A percentile compares a stretch with the other conserved stretches of the same genome.
These are phyloP conservation scores for Lacerta bilineata DNA, from an alignment of 2,797 vertebrate species.

Conservation along the genomic window DNA sequence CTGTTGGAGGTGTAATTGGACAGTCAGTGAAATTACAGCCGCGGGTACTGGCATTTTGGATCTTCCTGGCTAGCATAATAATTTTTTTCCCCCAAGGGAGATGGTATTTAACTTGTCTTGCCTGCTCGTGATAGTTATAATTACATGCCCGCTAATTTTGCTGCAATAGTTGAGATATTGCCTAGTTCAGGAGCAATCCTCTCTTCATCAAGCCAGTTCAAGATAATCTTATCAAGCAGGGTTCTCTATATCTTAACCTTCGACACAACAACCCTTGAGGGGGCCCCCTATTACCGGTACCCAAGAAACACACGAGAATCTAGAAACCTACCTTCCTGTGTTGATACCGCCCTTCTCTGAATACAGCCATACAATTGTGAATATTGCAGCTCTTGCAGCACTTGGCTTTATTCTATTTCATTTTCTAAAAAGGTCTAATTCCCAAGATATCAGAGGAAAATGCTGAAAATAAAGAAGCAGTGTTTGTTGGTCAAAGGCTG, in stretches of 20 bases:
- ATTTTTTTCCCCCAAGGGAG: constrained; percentile 75
- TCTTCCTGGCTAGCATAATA: constrained; percentile 77
- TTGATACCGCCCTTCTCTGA: neutral
- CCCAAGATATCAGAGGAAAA: too few species aligned
- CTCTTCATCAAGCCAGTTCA: neutral
- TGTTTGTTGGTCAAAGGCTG: too few species aligned
- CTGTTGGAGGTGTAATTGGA: constrained; percentile 72
- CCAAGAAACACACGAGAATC: neutral
- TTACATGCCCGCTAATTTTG: constrained; percentile 73
- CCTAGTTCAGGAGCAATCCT: constrained; percentile 48
- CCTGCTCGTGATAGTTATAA: constrained; percentile 76
- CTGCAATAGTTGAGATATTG: constrained; percentile 39
- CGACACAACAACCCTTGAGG: neutral
- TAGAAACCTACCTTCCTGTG: too few species aligned
- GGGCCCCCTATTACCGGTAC: neutral
- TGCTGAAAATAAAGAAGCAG: neutral
- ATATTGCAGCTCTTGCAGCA: neutral
- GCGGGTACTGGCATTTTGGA: constrained; percentile 76
- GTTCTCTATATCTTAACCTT: neutral
- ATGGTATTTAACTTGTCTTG: constrained; percentile 81
- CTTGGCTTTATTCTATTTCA: neutral
- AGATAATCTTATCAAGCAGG: too few species aligned
- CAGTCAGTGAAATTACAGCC: constrained; percentile 76
- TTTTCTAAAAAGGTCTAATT: too few species aligned
- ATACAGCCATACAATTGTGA: neutral